phyloP scores from a whole-genome alignment of 2,113 vertebrate genomes.

The Siniperca knerii region DNA sequence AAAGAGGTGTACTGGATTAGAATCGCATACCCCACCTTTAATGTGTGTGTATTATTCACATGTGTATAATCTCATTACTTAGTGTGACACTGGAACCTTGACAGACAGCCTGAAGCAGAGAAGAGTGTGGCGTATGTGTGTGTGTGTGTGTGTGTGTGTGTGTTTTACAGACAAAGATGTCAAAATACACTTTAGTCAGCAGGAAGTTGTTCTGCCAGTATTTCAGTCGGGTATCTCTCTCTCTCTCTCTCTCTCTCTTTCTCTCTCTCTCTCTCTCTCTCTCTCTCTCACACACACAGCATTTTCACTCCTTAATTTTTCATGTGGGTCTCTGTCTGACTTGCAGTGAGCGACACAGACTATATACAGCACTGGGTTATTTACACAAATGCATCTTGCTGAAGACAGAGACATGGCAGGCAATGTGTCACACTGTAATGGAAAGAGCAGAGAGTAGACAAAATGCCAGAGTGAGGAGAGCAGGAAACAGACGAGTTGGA shows the following conservation, averaged over 20 bases:
- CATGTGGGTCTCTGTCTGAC: slow-evolving; percentile 46
- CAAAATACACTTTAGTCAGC: slow-evolving; percentile 64
- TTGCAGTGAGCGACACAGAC: slow-evolving; percentile 39
- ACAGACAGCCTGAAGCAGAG: slow-evolving; percentile 63
- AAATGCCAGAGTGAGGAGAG: slow-evolving; percentile 54
- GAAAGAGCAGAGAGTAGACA: slow-evolving; percentile 57
- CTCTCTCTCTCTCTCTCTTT: background rate
- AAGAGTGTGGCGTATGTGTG: slow-evolving; percentile 17
- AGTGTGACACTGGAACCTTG: slow-evolving; percentile 64
- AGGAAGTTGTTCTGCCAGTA: slow-evolving; percentile 54
- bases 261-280: background rate
- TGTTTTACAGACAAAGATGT: slow-evolving; percentile 49
- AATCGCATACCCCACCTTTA: too few species aligned
- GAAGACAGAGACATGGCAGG: slow-evolving; percentile 50
- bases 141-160: slow-evolving; percentile 27
- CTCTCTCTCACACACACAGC: slow-evolving; percentile 4
- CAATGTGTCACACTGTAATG: slow-evolving; percentile 39
- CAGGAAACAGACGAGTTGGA: slow-evolving; percentile 72
- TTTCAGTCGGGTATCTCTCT: slow-evolving; percentile 40
- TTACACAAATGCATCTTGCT: slow-evolving; percentile 44
- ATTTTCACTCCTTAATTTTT: slow-evolving; percentile 42
- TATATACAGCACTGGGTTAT: slow-evolving; percentile 48
- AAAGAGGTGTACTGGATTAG: too few species aligned
- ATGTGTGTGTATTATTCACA: slow-evolving; percentile 31
- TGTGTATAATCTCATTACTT: slow-evolving; percentile 62